Base-by-base conservation (phyloP, 2,888 invertebrate species). In the Melinaea menophilus region DNA sequence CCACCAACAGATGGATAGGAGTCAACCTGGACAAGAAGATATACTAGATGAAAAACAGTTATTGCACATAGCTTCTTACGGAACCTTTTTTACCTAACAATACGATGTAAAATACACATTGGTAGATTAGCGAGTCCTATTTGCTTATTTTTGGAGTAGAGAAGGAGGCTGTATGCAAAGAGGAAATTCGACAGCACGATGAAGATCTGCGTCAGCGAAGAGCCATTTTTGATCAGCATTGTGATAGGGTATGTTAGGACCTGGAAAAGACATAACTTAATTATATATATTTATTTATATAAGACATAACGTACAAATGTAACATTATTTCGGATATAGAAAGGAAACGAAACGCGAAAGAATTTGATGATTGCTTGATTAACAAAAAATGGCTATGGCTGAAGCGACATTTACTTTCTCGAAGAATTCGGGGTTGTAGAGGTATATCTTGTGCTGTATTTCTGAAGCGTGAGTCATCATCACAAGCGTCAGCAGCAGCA, bases 131-230 rank as follows among this genome's bases (percentile, higher is more conserved):
- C 65, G 47, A 77, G 56, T 31, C 70, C 65, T 7, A 82, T 64
- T n/a, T 61, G 54, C n/a, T 69, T 69, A 7, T 63, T 71, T 70
- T 78, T 78, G 46, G 79, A 66, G 64, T 68, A 62, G 22, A 80
- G 71, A 65, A 86, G 78, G 69, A 84, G 65, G 68, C 79, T 83
- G 74, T 85, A 82, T 35, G 80, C 78, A 35, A 86, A 76, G 60
- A 87, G 75, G 72, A 87, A 87, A 70, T 74, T 81, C 62, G 86
- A 85, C 55, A 87, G 62, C 69, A 84, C 69, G 63, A 85, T 71
- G 72, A 86, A 87, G 13, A 75, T 66, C 71, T 85, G 85, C 69
- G 85, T 82, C 41, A 84, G 69, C 0, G 79, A 74, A 0, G 86
- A 79, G 22, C 85, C 86, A 73, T 86, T 86, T 68, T 80, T 73